Base-by-base conservation (phyloP, 1,140 invertebrate species). In the Frieseomelitta varia region DNA sequence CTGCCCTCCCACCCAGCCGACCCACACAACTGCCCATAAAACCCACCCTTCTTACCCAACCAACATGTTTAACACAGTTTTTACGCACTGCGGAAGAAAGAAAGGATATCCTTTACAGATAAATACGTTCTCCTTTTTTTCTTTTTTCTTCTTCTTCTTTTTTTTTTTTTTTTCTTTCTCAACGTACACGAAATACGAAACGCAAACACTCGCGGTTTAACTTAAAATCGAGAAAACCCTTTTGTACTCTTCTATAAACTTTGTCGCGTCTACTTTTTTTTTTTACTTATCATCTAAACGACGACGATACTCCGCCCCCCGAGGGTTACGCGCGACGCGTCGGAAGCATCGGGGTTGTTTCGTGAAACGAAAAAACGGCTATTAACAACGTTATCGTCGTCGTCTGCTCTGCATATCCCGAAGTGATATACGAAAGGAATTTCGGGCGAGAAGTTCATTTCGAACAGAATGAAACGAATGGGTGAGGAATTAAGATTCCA, bases 171-270 rank as follows among this genome's bases (percentile, higher is more conserved):
- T n/a, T n/a, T n/a, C n/a, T n/a, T n/a, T n/a, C n/a, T 80, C 47
- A 39, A 82, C 84, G 85, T 65, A 88, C 76, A 85, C 80, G 58
- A 61, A 61, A 39, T 47, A 47, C 39, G 74, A 80, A 85, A 88
- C 88, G 68, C 80, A 78, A 88, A 79, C 89, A 83, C 85, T 85
- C 88, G 85, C 78, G 84, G 84, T 88, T 88, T 75, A 91, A 91
- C 85, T 90, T 86, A 93, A 92, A 87, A 85, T 81, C 90, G 84
- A 85, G 86, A 88, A 85, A 91, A 89, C 63, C 24, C 84, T 91
- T 93, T 92, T 91, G 92, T 94, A 93, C 92, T 94, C 88, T 93
- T 92, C 92, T 93, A 92, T 88, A 88, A 92, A 91, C 85, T 88
- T 90, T 91, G 83, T 88, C 88, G 71, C 78, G 63, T 87, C 87